These are phyloP conservation scores for Mesorhabditis belari DNA, from an alignment of 2,888 invertebrate genomes.

Conservation along the genomic window DNA sequence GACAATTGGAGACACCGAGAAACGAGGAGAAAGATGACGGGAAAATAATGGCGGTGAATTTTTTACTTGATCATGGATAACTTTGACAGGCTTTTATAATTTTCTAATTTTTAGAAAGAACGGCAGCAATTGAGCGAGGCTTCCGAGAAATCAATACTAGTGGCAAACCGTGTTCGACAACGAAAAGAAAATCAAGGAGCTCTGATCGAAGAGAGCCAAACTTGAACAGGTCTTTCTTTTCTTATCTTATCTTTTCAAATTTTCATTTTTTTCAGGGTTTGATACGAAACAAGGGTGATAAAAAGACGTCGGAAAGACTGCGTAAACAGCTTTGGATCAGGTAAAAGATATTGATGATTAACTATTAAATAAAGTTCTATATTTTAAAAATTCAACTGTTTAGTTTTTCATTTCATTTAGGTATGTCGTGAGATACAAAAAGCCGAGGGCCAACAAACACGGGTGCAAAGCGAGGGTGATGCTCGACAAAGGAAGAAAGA, in stretches of 20 bases:
- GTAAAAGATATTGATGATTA: too few relatives aligned
- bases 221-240: slow-evolving; percentile 20
- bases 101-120: slow-evolving; percentile 3
- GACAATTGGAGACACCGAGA: neutral
- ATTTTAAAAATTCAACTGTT: too few relatives aligned
- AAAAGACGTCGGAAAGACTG: slow-evolving; percentile 12
- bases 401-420: neutral
- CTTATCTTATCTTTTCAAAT: neutral
- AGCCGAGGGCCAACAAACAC: slow-evolving; percentile 9
- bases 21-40: neutral
- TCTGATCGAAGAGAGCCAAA: slow-evolving; percentile 21
- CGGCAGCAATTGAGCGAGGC: slow-evolving; percentile 4
- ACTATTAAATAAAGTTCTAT: too few relatives aligned
- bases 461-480: slow-evolving; percentile 11
- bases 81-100: neutral
- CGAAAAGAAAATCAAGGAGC: slow-evolving; percentile 21
- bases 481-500: slow-evolving; percentile 16
- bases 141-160: slow-evolving; percentile 10
- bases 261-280: slow-evolving; percentile 14
- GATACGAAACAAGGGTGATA: slow-evolving; percentile 14
- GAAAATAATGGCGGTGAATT: neutral
- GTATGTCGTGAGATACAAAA: slow-evolving; percentile 6
- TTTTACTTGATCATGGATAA: neutral
- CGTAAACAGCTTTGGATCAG: slow-evolving; percentile 7
- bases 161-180: slow-evolving; percentile 13